Evolutionary conservation across 2,113 vertebrate species (phyloP), one percentile per base, ranked within the genome.

Genomic region (Centropus bengalensis): DNA sequence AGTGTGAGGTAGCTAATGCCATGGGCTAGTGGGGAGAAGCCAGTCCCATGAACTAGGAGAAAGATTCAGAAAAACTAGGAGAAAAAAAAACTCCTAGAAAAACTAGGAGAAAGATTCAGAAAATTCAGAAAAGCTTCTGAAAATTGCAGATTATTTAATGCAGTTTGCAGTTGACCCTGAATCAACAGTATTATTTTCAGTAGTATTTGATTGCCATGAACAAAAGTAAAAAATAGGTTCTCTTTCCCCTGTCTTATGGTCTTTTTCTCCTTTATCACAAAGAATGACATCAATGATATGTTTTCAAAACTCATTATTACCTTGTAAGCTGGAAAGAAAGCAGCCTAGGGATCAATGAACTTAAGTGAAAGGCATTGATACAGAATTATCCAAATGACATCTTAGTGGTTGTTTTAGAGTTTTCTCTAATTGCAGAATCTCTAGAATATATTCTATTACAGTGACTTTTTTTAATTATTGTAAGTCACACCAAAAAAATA

Each of bases 391-490:
- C 21, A 78, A 88, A 49, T 71, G 36, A 54, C 56, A 66, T 75
- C 78, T 77, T 7, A 56, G n/a, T 62, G 45, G n/a, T 36, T 89
- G 56, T 36, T 36, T 36, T 36, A 36, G 64, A 89, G 24, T 49
- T 75, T 55, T 70, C 74, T 74, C 47, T 89, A 83, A 82, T 45
- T 81, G 66, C 64, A 93, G 64, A 86, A 83, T 86, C 10, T 89
- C 55, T 74, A 40, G 68, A 74, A 95, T 81, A 47, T 33, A 18
- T 90, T 55, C 30, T 67, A n/a, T 38, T 60, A 59, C 71, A 83
- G 68, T 1, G 17, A 86, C 40, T 88, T 94, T 94, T 94, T 91
- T 83, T 7, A 75, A 58, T 74, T 94, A 91, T 63, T 89, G 36
- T 84, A 87, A 93, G 59, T 84, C 89, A 89, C 18, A 49, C 20